A percentile compares a stretch with the other conserved stretches of the same genome.
Evolutionary conservation across 2,797 vertebrate genomes (phyloP).

Genomic region (Bufotes viridis): DNA sequence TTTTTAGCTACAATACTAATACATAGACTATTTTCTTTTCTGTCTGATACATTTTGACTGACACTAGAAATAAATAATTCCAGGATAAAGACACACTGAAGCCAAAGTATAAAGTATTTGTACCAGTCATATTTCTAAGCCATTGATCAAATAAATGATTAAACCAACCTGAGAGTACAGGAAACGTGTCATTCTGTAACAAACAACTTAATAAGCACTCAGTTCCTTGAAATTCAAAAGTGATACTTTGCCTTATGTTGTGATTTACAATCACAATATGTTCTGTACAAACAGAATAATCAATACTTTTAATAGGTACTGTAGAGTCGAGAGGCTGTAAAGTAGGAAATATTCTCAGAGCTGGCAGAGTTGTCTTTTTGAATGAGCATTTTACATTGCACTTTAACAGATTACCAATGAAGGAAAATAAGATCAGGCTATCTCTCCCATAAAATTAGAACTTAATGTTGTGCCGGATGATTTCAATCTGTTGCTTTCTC

Average conservation of each 20-base stretch:
- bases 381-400: constrained; percentile 1
- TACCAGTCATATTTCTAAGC: constrained; percentile 4
- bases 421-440: constrained; percentile 4
- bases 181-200: constrained; percentile 24
- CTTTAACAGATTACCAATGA: constrained; percentile 22
- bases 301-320: constrained; percentile 51
- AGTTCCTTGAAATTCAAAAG: constrained; percentile 10
- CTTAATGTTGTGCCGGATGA: not conserved
- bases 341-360: constrained; percentile 14
- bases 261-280: constrained; percentile 54
- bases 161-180: not conserved
- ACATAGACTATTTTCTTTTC: not conserved
- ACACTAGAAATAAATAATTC: constrained; percentile 4
- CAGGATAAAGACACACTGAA: not conserved
- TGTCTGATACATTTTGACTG: not conserved
- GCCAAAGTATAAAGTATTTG: constrained; percentile 16
- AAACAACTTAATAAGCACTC: constrained; percentile 45
- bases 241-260: constrained; percentile 28
- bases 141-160: constrained; percentile 32
- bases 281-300: constrained; percentile 58
- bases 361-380: constrained; percentile 2
- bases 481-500: not conserved
- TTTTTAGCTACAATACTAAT: not conserved
- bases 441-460: constrained; percentile 1
- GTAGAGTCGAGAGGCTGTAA: constrained; percentile 28